Conservation (phyloP, 1,140 invertebrate genomes). For the Cherax quadricarinatus region DNA sequence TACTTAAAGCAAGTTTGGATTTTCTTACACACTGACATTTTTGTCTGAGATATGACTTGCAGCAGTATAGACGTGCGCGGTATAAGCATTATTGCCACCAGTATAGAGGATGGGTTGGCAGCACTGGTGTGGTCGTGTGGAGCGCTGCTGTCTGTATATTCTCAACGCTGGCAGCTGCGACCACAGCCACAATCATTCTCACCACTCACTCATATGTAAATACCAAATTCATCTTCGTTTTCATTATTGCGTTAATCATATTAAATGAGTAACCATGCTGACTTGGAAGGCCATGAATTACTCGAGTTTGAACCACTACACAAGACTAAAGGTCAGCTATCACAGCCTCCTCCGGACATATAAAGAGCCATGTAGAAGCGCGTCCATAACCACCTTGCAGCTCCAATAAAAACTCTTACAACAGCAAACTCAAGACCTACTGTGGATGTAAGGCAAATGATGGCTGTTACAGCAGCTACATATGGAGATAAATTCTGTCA, state of each 20-base stretch:
- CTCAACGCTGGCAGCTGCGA: constrained; percentile 43
- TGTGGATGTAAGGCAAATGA: neutral
- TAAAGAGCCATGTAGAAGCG: constrained; percentile 7
- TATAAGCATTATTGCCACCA: neutral
- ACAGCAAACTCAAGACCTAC: neutral
- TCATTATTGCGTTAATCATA: neutral
- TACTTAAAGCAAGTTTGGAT: no score
- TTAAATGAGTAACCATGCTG: neutral
- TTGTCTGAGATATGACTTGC: no score
- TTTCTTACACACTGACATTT: no score
- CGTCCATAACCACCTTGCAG: neutral
- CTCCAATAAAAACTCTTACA: neutral
- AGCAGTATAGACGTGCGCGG: neutral
- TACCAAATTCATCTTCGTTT: neutral
- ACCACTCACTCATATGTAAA: neutral
- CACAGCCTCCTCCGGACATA: neutral
- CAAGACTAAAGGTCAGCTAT: neutral
- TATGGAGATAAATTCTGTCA: neutral
- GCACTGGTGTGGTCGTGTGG: constrained; percentile 8
- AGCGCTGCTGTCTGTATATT: constrained; percentile 25
- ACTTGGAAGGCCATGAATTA: no score
- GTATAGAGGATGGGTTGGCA: constrained; percentile 36
- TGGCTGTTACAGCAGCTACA: neutral
- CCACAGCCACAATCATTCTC: constrained; percentile 12
- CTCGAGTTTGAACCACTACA: no score